Conservation (phyloP, 1,140 invertebrate species). For the Chrysoperla carnea region DNA sequence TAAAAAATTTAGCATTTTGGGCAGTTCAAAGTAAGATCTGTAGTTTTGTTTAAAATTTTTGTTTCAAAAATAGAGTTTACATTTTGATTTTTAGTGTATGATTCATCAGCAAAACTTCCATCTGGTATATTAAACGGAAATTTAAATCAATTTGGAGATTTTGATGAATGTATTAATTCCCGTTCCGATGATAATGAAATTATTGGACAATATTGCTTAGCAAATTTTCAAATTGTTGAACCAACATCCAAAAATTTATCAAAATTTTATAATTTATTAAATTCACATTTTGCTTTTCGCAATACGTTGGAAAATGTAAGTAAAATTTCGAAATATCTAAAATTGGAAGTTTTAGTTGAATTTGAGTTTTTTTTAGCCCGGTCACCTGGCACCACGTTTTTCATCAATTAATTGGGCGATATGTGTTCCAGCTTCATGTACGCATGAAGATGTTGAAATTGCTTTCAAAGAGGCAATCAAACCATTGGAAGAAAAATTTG, state of each 20-base stretch:
- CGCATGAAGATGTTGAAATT: constrained; percentile 31
- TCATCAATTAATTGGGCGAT: constrained; percentile 41
- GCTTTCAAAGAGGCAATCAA: constrained; percentile 19
- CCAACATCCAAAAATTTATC: constrained; percentile 20
- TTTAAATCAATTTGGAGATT: constrained; percentile 41
- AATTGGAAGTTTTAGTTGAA: not conserved
- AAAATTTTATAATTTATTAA: constrained; percentile 29
- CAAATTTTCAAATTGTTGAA: constrained; percentile 29
- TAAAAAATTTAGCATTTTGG: constrained; percentile 32
- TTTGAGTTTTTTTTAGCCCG: too few relatives aligned
- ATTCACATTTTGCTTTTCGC: constrained; percentile 35
- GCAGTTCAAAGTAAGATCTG: constrained; percentile 34
- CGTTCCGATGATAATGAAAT: constrained; percentile 19
- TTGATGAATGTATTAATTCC: constrained; percentile 33
- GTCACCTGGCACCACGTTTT: constrained; percentile 39
- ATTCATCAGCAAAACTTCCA: constrained; percentile 37
- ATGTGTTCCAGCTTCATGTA: constrained; percentile 38
- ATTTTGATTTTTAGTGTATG: constrained; percentile 33
- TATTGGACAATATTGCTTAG: constrained; percentile 37
- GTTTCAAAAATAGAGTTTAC: constrained; percentile 2
- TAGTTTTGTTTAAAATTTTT: constrained; percentile 2
- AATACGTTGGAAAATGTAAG: constrained; percentile 43
- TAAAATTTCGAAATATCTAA: constrained; percentile 1
- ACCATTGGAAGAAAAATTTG: constrained; percentile 19
- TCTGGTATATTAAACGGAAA: constrained; percentile 40